Conservation (phyloP, 2,888 invertebrate genomes). For the Dyspetes luteomarginatus region DNA sequence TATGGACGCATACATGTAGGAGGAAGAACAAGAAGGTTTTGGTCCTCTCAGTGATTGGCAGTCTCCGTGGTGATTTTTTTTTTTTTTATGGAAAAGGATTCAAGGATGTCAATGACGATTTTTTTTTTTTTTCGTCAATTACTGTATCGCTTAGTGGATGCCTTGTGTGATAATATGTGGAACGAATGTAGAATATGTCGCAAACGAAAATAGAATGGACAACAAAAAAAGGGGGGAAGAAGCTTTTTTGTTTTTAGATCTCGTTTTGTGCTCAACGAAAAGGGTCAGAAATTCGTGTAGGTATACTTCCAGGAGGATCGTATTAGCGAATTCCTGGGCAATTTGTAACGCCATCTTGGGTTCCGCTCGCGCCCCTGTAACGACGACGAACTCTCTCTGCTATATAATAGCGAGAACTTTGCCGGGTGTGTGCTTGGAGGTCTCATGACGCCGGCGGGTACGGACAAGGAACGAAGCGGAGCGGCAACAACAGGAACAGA, state of each 20-base stretch:
- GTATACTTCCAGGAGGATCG: constrained; percentile 59
- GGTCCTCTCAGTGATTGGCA: neutral
- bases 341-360: constrained; percentile 78
- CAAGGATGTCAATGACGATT: neutral
- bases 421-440: constrained; percentile 30
- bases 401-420: constrained; percentile 35
- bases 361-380: constrained; percentile 63
- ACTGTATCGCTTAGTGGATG: too few species aligned
- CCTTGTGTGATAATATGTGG: too few species aligned
- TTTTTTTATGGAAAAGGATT: neutral
- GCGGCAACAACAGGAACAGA: constrained; percentile 54
- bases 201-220: neutral
- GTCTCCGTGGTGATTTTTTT: neutral
- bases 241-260: neutral
- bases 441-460: constrained; percentile 39
- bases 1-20: constrained; percentile 32
- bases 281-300: neutral
- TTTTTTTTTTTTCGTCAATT: neutral
- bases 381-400: constrained; percentile 55
- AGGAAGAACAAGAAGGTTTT: neutral
- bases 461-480: constrained; percentile 67
- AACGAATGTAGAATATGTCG: too few species aligned
- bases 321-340: constrained; percentile 75
- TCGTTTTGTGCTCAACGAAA: neutral
- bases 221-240: neutral